Base-by-base conservation (phyloP, 2,888 invertebrate species). In the Himalopsyche tibetana region DNA sequence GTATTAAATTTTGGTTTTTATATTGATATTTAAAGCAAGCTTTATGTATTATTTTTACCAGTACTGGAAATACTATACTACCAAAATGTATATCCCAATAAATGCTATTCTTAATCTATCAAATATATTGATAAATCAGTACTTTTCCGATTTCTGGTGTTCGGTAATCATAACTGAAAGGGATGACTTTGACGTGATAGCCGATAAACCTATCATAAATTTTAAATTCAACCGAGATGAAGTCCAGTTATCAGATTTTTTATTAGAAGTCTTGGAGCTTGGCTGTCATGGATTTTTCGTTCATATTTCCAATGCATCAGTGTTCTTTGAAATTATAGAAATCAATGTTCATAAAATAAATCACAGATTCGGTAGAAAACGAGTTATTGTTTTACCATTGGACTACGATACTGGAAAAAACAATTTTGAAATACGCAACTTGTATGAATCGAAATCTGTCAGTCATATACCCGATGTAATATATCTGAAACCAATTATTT, bases 231-330 rank as follows among this genome's bases (percentile, higher is more conserved):
- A 80, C 19, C 74, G 36, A 12, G 38, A 83, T 36, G 63, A 83
- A 69, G 19, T 38, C 9, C 17, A 15, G 12, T 55, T 82, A 19
- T 63, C 63, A 4, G 2, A 17, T 8, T 85, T 85, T 81, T 51
- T 85, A 5, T 28, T 40, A n/a, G 55, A 80, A 19, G 80, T 83
- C 4, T 80, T 85, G 83, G 85, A 85, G 36, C 56, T 36, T 8
- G 85, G 85, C 4, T 85, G 85, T 45, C 85, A 85, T 19, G 85
- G 85, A 55, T 85, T 74, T n/a, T 28, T 85, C 11, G n/a, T 85
- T n/a, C 80, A 80, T 36, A 45, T 85, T 4, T 17, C 28, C 4
- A 51, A 85, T 81, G 19, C 40, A 40, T 40, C 63, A 4, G 11
- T 36, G 15, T 85, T 85, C 38, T 85, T 85, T 19, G n/a, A 80